phyloP scores from a whole-genome alignment of 2,888 invertebrate species.

The Tridacna crocea region DNA sequence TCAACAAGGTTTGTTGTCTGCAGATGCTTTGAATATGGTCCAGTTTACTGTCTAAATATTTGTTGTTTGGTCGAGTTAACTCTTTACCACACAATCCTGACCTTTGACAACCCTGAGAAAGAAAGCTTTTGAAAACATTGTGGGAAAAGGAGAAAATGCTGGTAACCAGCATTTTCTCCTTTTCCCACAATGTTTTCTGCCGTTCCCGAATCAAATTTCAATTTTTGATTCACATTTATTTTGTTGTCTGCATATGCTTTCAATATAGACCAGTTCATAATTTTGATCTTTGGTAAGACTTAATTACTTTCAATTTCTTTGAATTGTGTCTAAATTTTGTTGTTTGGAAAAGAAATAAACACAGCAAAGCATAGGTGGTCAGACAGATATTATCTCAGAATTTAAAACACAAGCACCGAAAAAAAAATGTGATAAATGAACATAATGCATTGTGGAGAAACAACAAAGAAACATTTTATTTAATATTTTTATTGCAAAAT shows the following conservation, averaged over 20 bases:
- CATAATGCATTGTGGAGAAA: neutral
- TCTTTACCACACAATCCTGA: neutral
- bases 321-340: neutral
- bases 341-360: neutral
- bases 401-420: neutral
- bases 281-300: neutral
- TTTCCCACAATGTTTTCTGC: no score
- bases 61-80: neutral
- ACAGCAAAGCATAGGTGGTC: neutral
- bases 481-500: constrained; percentile 5
- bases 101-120: neutral
- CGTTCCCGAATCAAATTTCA: no score
- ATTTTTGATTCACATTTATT: neutral
- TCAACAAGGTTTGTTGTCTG: neutral
- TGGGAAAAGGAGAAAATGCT: no score
- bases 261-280: neutral
- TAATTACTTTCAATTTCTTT: no score
- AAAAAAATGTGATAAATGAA: neutral
- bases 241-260: neutral
- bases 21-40: neutral
- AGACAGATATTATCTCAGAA: neutral
- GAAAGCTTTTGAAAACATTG: neutral
- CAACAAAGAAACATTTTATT: neutral
- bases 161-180: no score
- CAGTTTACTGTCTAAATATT: no score